phyloP scores from a whole-genome alignment of 2,888 invertebrate species.

The Acrobasis suavella region DNA sequence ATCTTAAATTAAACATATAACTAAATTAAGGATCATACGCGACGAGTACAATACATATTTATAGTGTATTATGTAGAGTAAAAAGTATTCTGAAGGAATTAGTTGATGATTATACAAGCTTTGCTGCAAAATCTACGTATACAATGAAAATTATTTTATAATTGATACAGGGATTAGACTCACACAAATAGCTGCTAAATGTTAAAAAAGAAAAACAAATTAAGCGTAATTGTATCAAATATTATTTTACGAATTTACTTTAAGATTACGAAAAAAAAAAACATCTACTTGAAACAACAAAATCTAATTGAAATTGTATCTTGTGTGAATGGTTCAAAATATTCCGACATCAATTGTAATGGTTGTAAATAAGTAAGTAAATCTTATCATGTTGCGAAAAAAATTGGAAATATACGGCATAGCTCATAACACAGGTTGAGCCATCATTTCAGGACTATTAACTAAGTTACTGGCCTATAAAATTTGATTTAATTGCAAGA shows the following conservation, averaged over 20 bases:
- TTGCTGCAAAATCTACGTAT: conserved; percentile 74
- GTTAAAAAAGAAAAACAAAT: conserved; percentile 39
- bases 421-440: too few relatives aligned
- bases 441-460: too few relatives aligned
- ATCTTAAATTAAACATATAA: conserved; percentile 62
- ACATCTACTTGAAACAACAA: background rate
- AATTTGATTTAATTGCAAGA: too few relatives aligned
- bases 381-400: background rate
- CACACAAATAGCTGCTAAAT: conserved; percentile 59
- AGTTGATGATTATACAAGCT: conserved; percentile 75
- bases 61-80: conserved; percentile 72
- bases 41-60: conserved; percentile 35
- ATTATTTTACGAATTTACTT: too few relatives aligned
- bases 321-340: background rate
- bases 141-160: conserved; percentile 53
- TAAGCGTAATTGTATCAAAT: conserved; percentile 30
- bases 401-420: conserved; percentile 19
- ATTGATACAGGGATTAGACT: conserved; percentile 58
- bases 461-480: too few relatives aligned
- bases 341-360: background rate
- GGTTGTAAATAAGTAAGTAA: background rate
- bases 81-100: conserved; percentile 59
- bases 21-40: conserved; percentile 34
- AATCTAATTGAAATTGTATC: background rate
- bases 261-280: too few relatives aligned